Conservation (phyloP, 2,113 vertebrate genomes). For the Rhinolophus ferrumequinum region DNA sequence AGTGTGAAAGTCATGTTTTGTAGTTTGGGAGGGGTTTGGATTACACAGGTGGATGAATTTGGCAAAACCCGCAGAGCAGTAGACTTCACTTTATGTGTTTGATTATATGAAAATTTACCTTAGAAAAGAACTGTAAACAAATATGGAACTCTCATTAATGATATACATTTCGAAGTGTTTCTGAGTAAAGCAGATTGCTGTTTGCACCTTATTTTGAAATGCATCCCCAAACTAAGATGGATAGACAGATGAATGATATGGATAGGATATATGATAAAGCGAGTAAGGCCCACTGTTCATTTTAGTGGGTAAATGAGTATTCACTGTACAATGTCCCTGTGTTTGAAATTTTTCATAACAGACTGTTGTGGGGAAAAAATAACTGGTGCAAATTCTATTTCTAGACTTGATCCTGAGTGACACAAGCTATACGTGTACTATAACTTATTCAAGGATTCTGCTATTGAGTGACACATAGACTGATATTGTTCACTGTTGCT, state of each 20-base stretch:
- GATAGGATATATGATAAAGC: background rate
- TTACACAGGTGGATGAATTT: slow-evolving; percentile 23
- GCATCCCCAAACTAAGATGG: slow-evolving; percentile 24
- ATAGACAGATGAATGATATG: slow-evolving; percentile 52
- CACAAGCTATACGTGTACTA: background rate
- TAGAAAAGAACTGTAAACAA: slow-evolving; percentile 58
- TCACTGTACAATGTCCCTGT: background rate
- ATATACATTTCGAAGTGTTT: slow-evolving; percentile 36
- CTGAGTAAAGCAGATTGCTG: slow-evolving; percentile 70
- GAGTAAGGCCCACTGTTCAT: slow-evolving; percentile 25
- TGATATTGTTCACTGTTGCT: background rate
- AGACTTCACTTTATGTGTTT: slow-evolving; percentile 16
- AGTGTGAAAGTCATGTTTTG: background rate
- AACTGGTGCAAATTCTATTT: background rate
- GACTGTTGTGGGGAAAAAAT: background rate
- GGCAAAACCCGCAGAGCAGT: background rate
- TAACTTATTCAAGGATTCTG: background rate
- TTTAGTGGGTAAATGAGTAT: background rate
- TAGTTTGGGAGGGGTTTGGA: background rate
- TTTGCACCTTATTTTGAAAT: slow-evolving; percentile 51
- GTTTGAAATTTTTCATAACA: slow-evolving; percentile 7
- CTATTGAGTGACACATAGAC: background rate
- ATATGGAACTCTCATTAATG: slow-evolving; percentile 61
- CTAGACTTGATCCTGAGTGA: background rate
- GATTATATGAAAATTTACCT: slow-evolving; percentile 57